Evolutionary conservation across 2,888 invertebrate genomes (phyloP).

Genomic region (Andrena bucephala): DNA sequence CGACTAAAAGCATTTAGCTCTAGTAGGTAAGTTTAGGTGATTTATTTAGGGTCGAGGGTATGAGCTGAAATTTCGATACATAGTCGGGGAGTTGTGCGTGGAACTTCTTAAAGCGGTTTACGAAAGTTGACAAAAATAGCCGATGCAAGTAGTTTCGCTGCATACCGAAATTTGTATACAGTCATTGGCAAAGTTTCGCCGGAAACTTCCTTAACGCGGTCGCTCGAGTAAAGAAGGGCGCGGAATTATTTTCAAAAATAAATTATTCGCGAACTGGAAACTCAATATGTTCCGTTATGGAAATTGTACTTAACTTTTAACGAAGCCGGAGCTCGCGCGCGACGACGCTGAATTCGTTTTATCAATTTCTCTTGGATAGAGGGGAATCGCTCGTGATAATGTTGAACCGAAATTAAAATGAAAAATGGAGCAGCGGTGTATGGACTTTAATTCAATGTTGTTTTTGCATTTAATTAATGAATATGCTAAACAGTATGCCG

Average conservation of each 20-base stretch:
- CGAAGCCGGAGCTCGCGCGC: not conserved
- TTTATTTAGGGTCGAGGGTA: not conserved
- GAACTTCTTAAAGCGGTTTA: constrained; percentile 30
- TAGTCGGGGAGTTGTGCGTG: not conserved
- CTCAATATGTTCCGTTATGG: not conserved
- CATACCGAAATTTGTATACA: constrained; percentile 30
- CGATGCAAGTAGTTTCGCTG: not conserved
- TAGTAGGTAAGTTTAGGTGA: not conserved
- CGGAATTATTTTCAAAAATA: constrained; percentile 17
- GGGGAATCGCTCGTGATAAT: not conserved
- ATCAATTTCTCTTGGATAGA: not conserved
- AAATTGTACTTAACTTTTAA: constrained; percentile 14
- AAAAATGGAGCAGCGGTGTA: not conserved
- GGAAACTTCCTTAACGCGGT: constrained; percentile 17
- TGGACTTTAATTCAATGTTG: not conserved
- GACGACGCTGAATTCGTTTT: constrained; percentile 5
- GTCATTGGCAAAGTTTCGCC: constrained; percentile 12
- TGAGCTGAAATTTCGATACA: not conserved
- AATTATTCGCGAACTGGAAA: constrained; percentile 10
- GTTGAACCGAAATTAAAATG: constrained; percentile 2
- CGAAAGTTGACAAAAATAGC: constrained; percentile 34
- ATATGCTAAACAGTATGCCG: not conserved
- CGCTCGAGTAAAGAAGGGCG: not conserved
- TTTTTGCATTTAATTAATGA: not conserved
- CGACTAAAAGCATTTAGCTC: not conserved